Base-by-base conservation (phyloP, 1,140 invertebrate species). In the Euura lappo region DNA sequence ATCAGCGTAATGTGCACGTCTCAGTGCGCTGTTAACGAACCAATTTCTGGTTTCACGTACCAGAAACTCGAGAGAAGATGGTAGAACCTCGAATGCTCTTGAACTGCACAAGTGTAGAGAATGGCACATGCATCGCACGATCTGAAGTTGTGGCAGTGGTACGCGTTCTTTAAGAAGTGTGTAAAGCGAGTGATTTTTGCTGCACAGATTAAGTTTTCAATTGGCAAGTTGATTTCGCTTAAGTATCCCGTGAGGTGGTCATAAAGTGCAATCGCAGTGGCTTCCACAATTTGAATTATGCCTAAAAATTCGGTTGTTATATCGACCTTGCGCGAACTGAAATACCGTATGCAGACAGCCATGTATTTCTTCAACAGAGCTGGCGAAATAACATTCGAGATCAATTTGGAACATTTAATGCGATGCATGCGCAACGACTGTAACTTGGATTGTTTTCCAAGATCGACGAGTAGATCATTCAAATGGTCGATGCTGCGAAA, bases 1-100 rank as follows among this genome's bases (percentile, higher is more conserved):
- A 65, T 72, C 28, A 47, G 66, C 72, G 65, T 80, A 81, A 1
- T 44, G 45, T 5, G 72, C 42, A 65, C 71, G 73, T 72, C 80
- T 13, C 7, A 73, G 66, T 7, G 78, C 65, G 45, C 75, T 77
- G 8, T 68, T 11, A 8, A 64, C 46, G 51, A 80, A 81, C 80
- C 78, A 80, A 68, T 77, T 78, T 46, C 69, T 77, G 42, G 78
- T 74, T 76, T 80, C 77, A 45, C 65, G 47, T 7, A 74, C 74
- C 6, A 79, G 65, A 74, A 76, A 81, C 51, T 80, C 78, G 2
- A 77, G 66, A 65, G 65, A 69, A 2, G 78, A 77, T 13, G 79
- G 80, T 43, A 81, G 45, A 44, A 72, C 75, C 28, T 79, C 71
- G 4, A 75, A 45, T 3, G 80, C 80, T 44, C 75, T 75, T 0